Conservation (phyloP, 1,140 invertebrate species). For the Ceratitis capitata region DNA sequence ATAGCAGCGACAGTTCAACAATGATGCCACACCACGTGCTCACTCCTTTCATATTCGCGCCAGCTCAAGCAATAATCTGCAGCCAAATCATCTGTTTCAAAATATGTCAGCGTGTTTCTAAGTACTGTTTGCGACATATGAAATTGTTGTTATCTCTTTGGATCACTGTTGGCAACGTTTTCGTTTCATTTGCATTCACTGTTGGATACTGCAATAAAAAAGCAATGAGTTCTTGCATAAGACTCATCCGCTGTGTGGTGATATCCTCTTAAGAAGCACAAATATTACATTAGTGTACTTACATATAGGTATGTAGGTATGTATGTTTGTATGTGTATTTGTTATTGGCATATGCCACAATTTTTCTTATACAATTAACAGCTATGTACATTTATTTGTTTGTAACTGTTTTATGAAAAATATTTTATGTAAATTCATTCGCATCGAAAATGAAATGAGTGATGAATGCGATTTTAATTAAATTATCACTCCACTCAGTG, state of each 20-base stretch:
- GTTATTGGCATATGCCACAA: neutral
- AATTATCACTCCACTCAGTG: neutral
- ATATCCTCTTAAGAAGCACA: too few species aligned
- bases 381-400: neutral
- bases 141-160: constrained; percentile 39
- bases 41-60: neutral
- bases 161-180: neutral
- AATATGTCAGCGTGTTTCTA: neutral
- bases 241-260: neutral
- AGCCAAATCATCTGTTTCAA: neutral
- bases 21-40: neutral
- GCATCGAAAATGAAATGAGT: neutral
- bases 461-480: constrained; percentile 31
- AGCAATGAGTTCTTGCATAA: neutral
- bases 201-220: neutral
- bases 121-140: constrained; percentile 26
- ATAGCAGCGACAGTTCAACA: neutral
- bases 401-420: neutral
- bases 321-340: neutral
- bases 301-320: too few species aligned
- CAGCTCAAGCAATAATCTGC: neutral
- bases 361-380: neutral
- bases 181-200: too few species aligned
- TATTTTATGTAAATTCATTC: neutral
- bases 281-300: too few species aligned